phyloP scores from a whole-genome alignment of 2,113 vertebrate species.

The Choloepus hoffmanni region DNA sequence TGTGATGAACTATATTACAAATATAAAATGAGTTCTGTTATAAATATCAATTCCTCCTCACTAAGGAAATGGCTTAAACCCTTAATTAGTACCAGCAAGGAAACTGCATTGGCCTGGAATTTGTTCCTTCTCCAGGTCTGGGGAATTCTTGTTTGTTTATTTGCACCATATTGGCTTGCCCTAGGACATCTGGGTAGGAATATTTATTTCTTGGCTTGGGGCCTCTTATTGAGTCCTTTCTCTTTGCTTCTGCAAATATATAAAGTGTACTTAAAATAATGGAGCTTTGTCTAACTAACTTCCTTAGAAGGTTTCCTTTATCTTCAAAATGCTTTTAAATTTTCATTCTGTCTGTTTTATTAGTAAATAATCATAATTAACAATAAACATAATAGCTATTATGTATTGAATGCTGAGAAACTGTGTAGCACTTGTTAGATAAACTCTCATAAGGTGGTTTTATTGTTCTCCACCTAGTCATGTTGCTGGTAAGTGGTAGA shows the following conservation, averaged over 20 bases:
- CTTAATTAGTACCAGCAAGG: slow-evolving; percentile 3
- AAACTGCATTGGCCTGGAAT: not conserved
- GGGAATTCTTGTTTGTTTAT: not conserved
- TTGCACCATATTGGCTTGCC: not conserved
- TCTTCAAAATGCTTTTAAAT: slow-evolving; percentile 15
- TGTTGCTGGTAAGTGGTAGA: not conserved
- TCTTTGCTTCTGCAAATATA: not conserved
- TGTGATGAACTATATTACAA: not conserved
- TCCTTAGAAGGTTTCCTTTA: slow-evolving; percentile 5
- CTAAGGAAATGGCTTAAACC: slow-evolving; percentile 9
- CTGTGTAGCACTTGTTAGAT: not conserved
- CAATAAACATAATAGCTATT: not conserved
- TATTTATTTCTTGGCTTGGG: slow-evolving; percentile 25
- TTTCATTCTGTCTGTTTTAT: not conserved
- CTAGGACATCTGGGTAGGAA: not conserved
- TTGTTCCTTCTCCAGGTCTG: not conserved
- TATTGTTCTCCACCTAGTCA: not conserved
- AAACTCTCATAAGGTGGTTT: not conserved
- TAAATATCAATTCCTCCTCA: slow-evolving; percentile 5
- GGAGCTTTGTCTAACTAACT: not conserved
- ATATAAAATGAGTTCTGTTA: not conserved
- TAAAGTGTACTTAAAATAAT: not conserved
- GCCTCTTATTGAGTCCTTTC: slow-evolving; percentile 1
- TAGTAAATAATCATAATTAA: not conserved
- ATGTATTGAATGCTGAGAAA: not conserved